phyloP scores from a whole-genome alignment of 2,888 invertebrate genomes.

The Drosophila greeni region DNA sequence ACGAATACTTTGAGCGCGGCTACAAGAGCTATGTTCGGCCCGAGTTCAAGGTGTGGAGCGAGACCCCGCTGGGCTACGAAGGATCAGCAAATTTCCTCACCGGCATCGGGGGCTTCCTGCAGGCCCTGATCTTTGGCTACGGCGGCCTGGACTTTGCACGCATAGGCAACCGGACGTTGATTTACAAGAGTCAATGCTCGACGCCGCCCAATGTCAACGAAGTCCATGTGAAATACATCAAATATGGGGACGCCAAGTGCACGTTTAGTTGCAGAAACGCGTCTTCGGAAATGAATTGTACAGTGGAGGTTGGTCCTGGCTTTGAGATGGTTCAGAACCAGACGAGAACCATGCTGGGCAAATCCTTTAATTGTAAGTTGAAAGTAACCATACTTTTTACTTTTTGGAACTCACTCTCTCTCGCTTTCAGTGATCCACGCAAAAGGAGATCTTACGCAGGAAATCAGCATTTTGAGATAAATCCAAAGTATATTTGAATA shows the following conservation, averaged over 20 bases:
- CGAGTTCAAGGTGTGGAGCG: constrained; percentile 83
- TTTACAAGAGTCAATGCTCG: constrained; percentile 18
- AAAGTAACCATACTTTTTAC: background rate
- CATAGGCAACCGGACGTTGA: constrained; percentile 17
- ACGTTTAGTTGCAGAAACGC: constrained; percentile 26
- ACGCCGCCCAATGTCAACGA: constrained; percentile 49
- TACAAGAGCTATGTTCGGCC: constrained; percentile 81
- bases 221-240: constrained; percentile 43
- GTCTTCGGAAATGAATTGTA: constrained; percentile 35
- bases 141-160: constrained; percentile 81
- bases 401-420: background rate
- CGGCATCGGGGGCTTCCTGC: constrained; percentile 83
- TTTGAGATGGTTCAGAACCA: constrained; percentile 44
- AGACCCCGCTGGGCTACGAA: constrained; percentile 80
- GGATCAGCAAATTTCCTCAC: constrained; percentile 83
- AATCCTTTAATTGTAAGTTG: constrained; percentile 45
- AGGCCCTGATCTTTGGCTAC: constrained; percentile 81
- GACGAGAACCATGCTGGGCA: constrained; percentile 20
- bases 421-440: constrained; percentile 37
- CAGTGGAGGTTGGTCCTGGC: background rate
- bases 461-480: constrained; percentile 35
- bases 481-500: constrained; percentile 38
- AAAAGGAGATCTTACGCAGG: constrained; percentile 28
- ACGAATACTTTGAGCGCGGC: constrained; percentile 80
- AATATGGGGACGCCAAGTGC: constrained; percentile 45